Conservation (phyloP, 1,140 invertebrate species). For the Goniozus legneri region DNA sequence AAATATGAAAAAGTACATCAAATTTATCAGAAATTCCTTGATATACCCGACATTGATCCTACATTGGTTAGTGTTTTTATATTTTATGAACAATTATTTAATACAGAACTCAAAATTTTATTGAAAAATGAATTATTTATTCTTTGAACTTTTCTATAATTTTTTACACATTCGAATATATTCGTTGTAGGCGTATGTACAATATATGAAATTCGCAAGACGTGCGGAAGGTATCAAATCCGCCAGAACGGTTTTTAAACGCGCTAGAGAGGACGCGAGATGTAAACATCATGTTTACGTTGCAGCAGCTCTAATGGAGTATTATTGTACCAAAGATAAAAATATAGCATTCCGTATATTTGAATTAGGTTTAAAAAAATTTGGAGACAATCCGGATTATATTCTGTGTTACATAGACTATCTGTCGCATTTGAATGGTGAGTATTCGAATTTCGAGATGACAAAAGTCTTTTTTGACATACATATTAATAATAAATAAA, state of each 20-base stretch:
- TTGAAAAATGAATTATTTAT: not conserved
- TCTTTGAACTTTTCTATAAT: not conserved
- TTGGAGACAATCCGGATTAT: conserved; percentile 90
- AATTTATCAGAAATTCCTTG: conserved; percentile 91
- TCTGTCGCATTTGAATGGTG: conserved; percentile 95
- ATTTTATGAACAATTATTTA: conserved; percentile 5
- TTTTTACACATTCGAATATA: no score
- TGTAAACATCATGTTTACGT: conserved; percentile 93
- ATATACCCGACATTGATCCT: conserved; percentile 87
- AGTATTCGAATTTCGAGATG: no score
- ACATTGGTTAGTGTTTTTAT: conserved; percentile 71
- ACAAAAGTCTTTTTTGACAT: not conserved
- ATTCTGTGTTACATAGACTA: conserved; percentile 96
- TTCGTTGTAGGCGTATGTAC: conserved; percentile 79
- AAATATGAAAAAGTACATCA: conserved; percentile 97
- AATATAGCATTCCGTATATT: conserved; percentile 98
- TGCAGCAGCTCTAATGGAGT: conserved; percentile 97
- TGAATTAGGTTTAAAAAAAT: conserved; percentile 96
- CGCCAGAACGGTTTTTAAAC: conserved; percentile 90
- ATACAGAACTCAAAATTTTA: conserved; percentile 7
- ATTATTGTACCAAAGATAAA: conserved; percentile 99
- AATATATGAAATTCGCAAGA: conserved; percentile 98
- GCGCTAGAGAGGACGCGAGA: conserved; percentile 84
- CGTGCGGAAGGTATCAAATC: conserved; percentile 97
- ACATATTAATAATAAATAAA: no score